These are phyloP conservation scores for Actinernus sp. DNA, from an alignment of 92 coral and sea anemone species.

Conservation along the genomic window DNA sequence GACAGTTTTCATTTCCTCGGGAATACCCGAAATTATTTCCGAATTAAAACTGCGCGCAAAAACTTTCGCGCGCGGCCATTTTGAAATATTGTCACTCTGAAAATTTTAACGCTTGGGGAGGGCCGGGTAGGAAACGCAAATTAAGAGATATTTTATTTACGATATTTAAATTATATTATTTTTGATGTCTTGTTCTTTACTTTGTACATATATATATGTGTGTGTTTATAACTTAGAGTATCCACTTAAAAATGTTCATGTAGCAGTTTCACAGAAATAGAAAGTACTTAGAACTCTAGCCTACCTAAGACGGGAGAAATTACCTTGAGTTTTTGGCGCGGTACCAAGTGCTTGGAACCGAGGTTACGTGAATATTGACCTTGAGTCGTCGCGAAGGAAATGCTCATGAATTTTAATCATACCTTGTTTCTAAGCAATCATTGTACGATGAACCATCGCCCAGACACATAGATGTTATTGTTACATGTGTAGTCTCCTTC, in stretches of 20 bases:
- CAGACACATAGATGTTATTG: conserved; percentile 15
- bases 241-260: no score
- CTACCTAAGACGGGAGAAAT: no score
- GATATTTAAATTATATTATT: no score
- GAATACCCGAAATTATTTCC: not conserved
- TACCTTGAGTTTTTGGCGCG: no score
- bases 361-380: no score
- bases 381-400: conserved; percentile 33
- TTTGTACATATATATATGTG: no score
- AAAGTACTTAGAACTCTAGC: no score
- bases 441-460: conserved; percentile 26
- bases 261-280: no score
- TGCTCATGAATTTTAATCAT: conserved; percentile 73
- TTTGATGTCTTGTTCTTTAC: no score
- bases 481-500: conserved; percentile 11
- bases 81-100: not conserved
- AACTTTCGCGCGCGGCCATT: not conserved
- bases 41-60: not conserved
- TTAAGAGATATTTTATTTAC: no score
- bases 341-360: no score
- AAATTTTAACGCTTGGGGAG: conserved; percentile 24
- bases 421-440: conserved; percentile 38
- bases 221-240: no score
- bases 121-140: not conserved
- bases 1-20: not conserved